These are phyloP conservation scores for Chlorodrepanis virens DNA, from an alignment of 2,113 vertebrate species.

Conservation along the genomic window DNA sequence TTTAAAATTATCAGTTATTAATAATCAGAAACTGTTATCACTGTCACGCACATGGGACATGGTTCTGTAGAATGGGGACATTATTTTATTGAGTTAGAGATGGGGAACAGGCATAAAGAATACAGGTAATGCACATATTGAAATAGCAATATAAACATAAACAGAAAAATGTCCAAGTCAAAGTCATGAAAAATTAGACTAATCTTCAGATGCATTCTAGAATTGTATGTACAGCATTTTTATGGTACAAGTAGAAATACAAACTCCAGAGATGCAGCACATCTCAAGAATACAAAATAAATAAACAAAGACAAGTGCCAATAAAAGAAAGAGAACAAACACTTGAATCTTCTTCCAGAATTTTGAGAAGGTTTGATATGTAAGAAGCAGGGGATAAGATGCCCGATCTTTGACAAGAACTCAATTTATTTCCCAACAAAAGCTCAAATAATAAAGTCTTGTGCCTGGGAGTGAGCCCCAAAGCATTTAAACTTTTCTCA, in stretches of 20 bases:
- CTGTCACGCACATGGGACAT: not conserved
- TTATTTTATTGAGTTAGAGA: constrained; percentile 53
- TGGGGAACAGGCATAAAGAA: constrained; percentile 36
- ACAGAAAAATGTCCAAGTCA: constrained; percentile 36
- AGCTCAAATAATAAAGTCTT: not conserved
- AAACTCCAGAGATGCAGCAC: constrained; percentile 8
- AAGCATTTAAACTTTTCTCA: not conserved
- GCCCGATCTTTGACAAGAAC: not conserved
- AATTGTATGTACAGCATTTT: constrained; percentile 22
- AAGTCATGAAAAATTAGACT: constrained; percentile 31
- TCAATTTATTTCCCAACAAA: constrained; percentile 46
- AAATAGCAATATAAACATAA: constrained; percentile 44
- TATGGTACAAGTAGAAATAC: not conserved
- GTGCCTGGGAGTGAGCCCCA: not conserved
- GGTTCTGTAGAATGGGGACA: not conserved
- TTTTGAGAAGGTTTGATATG: not conserved
- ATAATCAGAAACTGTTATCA: not conserved
- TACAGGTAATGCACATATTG: constrained; percentile 48
- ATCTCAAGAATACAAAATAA: constrained; percentile 43
- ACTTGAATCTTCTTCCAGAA: not conserved
- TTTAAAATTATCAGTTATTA: not conserved
- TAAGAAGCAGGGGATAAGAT: not conserved
- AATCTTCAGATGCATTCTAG: constrained; percentile 1
- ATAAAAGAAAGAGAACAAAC: not conserved
- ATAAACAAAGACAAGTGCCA: not conserved